Base-by-base conservation (phyloP, 64 coral and sea anemone species). In the Montipora sp. region DNA sequence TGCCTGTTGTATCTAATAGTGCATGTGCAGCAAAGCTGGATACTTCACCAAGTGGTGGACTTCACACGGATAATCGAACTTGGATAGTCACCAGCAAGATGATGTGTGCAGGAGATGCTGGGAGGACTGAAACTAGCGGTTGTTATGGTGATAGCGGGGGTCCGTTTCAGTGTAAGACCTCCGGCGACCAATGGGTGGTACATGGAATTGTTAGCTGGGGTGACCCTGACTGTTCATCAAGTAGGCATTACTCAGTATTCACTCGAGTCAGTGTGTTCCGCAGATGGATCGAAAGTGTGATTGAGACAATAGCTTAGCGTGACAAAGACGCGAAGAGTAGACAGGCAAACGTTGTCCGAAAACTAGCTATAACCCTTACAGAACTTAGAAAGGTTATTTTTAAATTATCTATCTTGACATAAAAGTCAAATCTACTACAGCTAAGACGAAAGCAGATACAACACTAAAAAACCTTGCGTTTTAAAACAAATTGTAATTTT, bases 181-280 rank as follows among this genome's bases (percentile, higher is more conserved):
- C 47, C 24, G 48, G 47, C 72, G 90, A 50, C 14, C 87, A 75
- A 10, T 96, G 95, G 95, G 92, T 98, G 18, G 71, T 96, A n/a
- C 20, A 96, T 24, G 95, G 95, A 7, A 78, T 96, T 23, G 90
- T 96, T 19, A 96, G 95, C 67, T 96, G 95, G 95, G 95, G 95
- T 44, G 95, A 96, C 19, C 95, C 95, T 2, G 95, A 96, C 77
- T 96, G 95, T 74, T 89, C 91, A 10, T 92, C 95, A 22, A 58
- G 81, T 51, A 96, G 93, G 44, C 95, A 96, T 73, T 96, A 96
- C 48, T 84, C 95, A 13, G 95, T 96, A 19, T 96, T 96, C 61
- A 83, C 95, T 47, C 69, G 95, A 66, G 95, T 93, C 2, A 93
- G 95, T 22, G 59, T 89, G 47, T 96, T 93, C 8, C 77, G 83